Percentiles rank a stretch among this genome's conserved stretches.
These are phyloP conservation scores for Mola mola DNA, from an alignment of 2,113 vertebrate genomes.

Conservation along the genomic window DNA sequence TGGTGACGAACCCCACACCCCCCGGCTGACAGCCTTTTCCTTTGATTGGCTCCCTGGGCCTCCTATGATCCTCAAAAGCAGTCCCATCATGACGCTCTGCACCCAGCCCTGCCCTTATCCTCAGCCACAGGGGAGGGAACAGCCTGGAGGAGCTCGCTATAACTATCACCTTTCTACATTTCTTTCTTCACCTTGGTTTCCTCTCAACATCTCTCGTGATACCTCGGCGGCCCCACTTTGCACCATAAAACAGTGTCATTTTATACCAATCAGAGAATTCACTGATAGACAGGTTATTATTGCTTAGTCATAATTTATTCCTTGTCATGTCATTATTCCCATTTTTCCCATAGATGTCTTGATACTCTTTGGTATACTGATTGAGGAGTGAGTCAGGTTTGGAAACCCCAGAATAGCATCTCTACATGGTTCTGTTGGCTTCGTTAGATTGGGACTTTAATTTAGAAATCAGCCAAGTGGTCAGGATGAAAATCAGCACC, in stretches of 20 bases:
- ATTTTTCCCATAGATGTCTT: too few species aligned
- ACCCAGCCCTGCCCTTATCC: neutral
- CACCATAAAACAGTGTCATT: neutral
- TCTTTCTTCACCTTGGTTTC: conserved; percentile 28
- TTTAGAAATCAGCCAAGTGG: too few species aligned
- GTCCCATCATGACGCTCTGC: conserved; percentile 25
- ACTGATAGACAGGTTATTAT: too few species aligned
- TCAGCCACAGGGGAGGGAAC: conserved; percentile 14
- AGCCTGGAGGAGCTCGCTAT: conserved; percentile 17
- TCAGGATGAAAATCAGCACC: too few species aligned
- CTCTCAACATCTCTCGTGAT: conserved; percentile 12
- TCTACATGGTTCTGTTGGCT: too few species aligned
- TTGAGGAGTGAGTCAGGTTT: too few species aligned
- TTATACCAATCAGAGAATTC: too few species aligned
- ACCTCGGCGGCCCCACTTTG: conserved; percentile 6
- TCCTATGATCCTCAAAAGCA: conserved; percentile 36
- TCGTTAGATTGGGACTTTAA: too few species aligned
- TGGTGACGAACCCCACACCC: conserved; percentile 61
- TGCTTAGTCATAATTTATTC: too few species aligned
- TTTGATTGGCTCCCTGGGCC: conserved; percentile 43
- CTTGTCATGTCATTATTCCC: too few species aligned
- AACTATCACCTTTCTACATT: conserved; percentile 46
- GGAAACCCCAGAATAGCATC: too few species aligned
- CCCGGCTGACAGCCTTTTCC: neutral
- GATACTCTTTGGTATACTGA: too few species aligned